phyloP scores from a whole-genome alignment of 2,797 vertebrate genomes.

The Hippoglossus hippoglossus region DNA sequence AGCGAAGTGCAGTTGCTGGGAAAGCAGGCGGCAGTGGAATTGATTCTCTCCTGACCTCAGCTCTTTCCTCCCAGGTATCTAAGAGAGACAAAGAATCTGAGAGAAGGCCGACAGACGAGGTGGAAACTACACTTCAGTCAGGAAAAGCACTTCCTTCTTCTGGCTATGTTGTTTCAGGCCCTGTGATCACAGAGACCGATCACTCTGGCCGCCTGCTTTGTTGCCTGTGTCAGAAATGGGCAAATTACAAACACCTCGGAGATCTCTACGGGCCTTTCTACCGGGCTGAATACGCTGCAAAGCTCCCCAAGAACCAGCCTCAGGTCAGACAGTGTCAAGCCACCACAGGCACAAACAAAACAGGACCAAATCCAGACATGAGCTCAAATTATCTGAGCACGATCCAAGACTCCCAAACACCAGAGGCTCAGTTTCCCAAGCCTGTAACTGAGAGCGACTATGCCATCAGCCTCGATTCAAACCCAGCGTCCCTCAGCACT shows the following conservation, averaged over 20 bases:
- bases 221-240: constrained; percentile 99
- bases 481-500: constrained; percentile 58
- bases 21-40: constrained; percentile 69
- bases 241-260: constrained; percentile 97
- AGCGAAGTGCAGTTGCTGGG: constrained; percentile 82
- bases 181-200: constrained; percentile 92
- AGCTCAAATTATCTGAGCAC: constrained; percentile 58
- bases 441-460: constrained; percentile 67
- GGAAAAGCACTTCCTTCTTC: constrained; percentile 94
- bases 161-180: constrained; percentile 92
- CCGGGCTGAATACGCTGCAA: constrained; percentile 94
- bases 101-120: constrained; percentile 77
- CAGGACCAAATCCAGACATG: constrained; percentile 72
- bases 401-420: constrained; percentile 68
- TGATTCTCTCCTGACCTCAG: constrained; percentile 75
- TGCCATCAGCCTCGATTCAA: constrained; percentile 64
- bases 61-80: constrained; percentile 76
- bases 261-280: constrained; percentile 99
- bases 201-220: constrained; percentile 94
- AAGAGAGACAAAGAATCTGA: constrained; percentile 84
- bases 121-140: constrained; percentile 84
- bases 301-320: constrained; percentile 95
- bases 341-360: constrained; percentile 66
- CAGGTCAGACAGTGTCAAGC: constrained; percentile 83
- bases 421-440: constrained; percentile 66